Evolutionary conservation across 1,140 invertebrate species (phyloP).

Genomic region (Dreissena polymorpha): DNA sequence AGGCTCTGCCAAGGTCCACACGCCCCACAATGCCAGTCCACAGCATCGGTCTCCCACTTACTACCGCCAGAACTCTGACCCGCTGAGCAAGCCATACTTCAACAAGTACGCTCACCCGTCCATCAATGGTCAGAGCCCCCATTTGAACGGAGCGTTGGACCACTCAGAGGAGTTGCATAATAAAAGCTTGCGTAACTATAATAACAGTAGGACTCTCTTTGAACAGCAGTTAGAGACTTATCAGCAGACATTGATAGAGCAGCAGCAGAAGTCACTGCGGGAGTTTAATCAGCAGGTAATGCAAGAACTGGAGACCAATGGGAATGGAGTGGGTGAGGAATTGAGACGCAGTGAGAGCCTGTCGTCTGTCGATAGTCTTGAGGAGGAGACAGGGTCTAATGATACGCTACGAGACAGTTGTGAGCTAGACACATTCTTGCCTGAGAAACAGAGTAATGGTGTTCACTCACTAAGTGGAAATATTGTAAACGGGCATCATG

Average conservation of each 20-base stretch:
- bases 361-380: slow-evolving; percentile 70
- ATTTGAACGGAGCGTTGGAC: slow-evolving; percentile 11
- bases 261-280: slow-evolving; percentile 68
- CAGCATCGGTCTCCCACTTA: background rate
- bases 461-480: background rate
- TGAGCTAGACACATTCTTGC: slow-evolving; percentile 41
- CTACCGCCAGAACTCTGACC: slow-evolving; percentile 52
- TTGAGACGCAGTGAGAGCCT: slow-evolving; percentile 62
- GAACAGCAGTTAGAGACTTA: slow-evolving; percentile 72
- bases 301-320: slow-evolving; percentile 66
- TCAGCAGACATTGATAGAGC: slow-evolving; percentile 65
- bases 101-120: slow-evolving; percentile 56
- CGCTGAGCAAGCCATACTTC: slow-evolving; percentile 57
- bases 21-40: slow-evolving; percentile 27
- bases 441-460: slow-evolving; percentile 10
- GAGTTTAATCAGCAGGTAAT: slow-evolving; percentile 69
- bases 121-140: slow-evolving; percentile 21
- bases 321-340: slow-evolving; percentile 13
- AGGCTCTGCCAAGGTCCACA: background rate
- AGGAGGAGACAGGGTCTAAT: slow-evolving; percentile 48
- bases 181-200: slow-evolving; percentile 67
- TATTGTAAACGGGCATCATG: slow-evolving; percentile 34
- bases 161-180: slow-evolving; percentile 63
- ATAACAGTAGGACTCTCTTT: slow-evolving; percentile 70
- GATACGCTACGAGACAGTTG: slow-evolving; percentile 50